Conservation (phyloP, 2,797 vertebrate species). For the Lagocephalus sceleratus region DNA sequence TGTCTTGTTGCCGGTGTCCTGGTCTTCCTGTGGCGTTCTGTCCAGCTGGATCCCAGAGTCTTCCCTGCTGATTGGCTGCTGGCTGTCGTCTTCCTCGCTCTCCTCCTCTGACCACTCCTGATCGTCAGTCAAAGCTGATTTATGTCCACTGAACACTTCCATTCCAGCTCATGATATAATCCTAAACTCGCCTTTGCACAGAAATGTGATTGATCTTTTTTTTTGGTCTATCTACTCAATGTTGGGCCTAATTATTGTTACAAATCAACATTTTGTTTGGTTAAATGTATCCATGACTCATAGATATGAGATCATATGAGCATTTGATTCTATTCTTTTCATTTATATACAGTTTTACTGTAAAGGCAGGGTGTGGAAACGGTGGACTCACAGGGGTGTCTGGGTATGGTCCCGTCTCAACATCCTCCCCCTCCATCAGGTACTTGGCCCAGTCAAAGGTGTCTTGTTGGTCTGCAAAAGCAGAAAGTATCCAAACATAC, state of each 20-base stretch:
- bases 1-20: constrained; percentile 79
- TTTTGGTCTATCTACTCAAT: too few species aligned
- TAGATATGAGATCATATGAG: too few species aligned
- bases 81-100: constrained; percentile 85
- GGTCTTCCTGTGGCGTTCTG: constrained; percentile 90
- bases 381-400: constrained; percentile 88
- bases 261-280: too few species aligned
- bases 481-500: background rate
- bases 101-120: constrained; percentile 96
- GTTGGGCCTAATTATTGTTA: too few species aligned
- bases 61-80: constrained; percentile 89
- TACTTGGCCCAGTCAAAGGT: constrained; percentile 92
- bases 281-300: too few species aligned
- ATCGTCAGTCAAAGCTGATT: background rate
- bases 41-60: constrained; percentile 98
- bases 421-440: constrained; percentile 91
- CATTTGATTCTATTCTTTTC: too few species aligned
- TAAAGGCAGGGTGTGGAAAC: background rate
- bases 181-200: too few species aligned
- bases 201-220: too few species aligned
- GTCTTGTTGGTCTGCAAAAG: constrained; percentile 81
- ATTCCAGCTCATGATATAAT: background rate
- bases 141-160: background rate
- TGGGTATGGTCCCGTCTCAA: constrained; percentile 78
- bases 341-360: background rate